Percentiles rank a stretch among this genome's conserved stretches.
Conservation (phyloP, 2,888 invertebrate species). For the Diabrotica balteata region DNA sequence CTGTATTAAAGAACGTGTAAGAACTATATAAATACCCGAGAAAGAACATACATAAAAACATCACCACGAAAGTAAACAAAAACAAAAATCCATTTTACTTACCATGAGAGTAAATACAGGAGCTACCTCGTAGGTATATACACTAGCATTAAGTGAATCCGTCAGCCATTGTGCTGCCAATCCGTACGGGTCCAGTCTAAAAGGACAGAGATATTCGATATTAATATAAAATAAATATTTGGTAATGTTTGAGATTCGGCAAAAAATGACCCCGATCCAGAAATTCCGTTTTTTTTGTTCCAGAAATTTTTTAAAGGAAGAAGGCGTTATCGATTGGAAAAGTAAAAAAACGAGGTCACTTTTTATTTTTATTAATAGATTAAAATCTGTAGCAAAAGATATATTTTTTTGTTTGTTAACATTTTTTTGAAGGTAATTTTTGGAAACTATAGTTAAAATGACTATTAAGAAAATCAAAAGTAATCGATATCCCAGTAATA, state of each 20-base stretch:
- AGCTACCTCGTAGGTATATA: conserved; percentile 67
- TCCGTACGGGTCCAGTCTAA: conserved; percentile 64
- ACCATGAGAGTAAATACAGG: conserved; percentile 65
- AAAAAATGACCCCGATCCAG: neutral
- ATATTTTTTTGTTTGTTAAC: too few relatives aligned
- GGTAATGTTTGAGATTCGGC: neutral
- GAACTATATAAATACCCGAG: neutral
- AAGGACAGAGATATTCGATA: conserved; percentile 23
- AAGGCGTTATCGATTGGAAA: too few relatives aligned
- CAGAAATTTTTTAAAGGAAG: too few relatives aligned
- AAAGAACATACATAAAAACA: neutral
- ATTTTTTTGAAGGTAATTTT: too few relatives aligned
- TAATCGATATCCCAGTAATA: too few relatives aligned
- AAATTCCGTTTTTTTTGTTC: too few relatives aligned
- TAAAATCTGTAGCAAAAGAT: too few relatives aligned
- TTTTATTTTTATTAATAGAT: too few relatives aligned
- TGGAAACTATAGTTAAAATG: too few relatives aligned
- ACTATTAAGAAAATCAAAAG: too few relatives aligned
- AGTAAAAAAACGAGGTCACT: too few relatives aligned
- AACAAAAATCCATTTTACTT: conserved; percentile 1
- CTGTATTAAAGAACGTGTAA: too few relatives aligned
- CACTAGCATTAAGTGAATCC: conserved; percentile 62
- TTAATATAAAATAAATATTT: conserved; percentile 21
- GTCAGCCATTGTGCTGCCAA: conserved; percentile 64
- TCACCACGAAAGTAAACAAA: neutral